Evolutionary conservation across 30 jellyfish, hydroid and myxozoan species (phyloP), one percentile per base, ranked within the genome.

Genomic region (Pseudorhiza aurosa): DNA sequence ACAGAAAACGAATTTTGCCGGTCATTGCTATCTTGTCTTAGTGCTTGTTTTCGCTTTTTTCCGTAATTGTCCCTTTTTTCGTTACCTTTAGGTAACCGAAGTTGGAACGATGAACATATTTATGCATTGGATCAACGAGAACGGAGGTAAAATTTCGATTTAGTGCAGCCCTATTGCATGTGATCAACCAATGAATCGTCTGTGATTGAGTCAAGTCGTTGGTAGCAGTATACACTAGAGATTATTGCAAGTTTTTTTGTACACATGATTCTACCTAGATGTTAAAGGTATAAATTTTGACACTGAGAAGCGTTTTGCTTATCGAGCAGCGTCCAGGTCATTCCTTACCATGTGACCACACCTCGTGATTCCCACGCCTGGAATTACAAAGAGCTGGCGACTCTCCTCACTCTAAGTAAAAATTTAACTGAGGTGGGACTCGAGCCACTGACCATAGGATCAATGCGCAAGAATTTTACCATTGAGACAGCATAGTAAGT

Each of bases 51-150:
- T 8, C 62, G 18, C 45, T 8, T 57, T 1, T 47, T n/a, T 73
- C 58, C 51, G 76, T 73, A 14, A 6, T 5, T 9, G 57, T 46
- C 21, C 18, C 2, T 10, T 8, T 51, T 31, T n/a, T 49, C 36
- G 12, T 10, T 42, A 10, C 57, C 21, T 73, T 8, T 25, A 87
- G 96, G 83, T 87, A 0, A 87, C 96, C 1, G 96, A 87, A 51
- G 96, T 72, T 5, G 95, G 95, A 27, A 72, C 88, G 1, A 83
- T 83, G 95, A 83, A 83, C 30, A 15, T 83, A 1, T 83, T 83
- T 31, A 59, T 83, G 88, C 35, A 62, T 24, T 83, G 95, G 95
- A 71, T 56, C 29, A 87, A 87, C 35, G 96, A 87, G 31, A 44
- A 78, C 36, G 96, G 96, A 77, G 96, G 96, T 87, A 46, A 15